Evolutionary conservation across 2,888 invertebrate genomes (phyloP).

Genomic region (Acholoe squamosa): DNA sequence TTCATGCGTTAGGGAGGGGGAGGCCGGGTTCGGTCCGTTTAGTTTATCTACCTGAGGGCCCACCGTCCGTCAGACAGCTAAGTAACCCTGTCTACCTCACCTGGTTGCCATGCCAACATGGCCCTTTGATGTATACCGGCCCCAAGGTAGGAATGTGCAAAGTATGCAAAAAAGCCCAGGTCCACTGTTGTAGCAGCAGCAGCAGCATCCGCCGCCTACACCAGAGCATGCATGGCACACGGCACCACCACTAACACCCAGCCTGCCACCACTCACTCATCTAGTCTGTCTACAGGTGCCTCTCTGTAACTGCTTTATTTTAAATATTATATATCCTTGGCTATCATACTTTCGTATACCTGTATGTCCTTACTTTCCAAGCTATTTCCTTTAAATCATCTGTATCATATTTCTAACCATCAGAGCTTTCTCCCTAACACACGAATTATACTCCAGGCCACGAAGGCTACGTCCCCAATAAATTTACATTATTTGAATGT

Average conservation of each 20-base stretch:
- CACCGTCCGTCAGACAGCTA: conserved; percentile 3
- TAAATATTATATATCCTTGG: no score
- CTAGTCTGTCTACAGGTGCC: background rate
- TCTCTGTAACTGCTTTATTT: no score
- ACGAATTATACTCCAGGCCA: no score
- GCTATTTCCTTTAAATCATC: no score
- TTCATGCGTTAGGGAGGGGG: conserved; percentile 1
- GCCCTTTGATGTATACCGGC: conserved; percentile 40
- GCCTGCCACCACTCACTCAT: background rate
- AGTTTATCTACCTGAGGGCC: conserved; percentile 27
- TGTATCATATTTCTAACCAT: no score
- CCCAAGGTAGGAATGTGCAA: conserved; percentile 40
- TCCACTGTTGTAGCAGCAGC: background rate
- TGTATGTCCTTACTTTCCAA: no score
- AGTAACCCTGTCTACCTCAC: conserved; percentile 27
- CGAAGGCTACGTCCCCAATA: no score
- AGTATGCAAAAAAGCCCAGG: background rate
- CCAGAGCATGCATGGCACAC: background rate
- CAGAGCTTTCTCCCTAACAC: no score
- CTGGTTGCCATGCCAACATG: conserved; percentile 51
- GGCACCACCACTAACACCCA: background rate
- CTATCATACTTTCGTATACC: no score
- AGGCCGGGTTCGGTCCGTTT: background rate
- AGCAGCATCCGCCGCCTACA: background rate
- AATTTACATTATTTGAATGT: no score